phyloP scores from a whole-genome alignment of 2,113 vertebrate genomes.

The Theristicus caerulescens region DNA sequence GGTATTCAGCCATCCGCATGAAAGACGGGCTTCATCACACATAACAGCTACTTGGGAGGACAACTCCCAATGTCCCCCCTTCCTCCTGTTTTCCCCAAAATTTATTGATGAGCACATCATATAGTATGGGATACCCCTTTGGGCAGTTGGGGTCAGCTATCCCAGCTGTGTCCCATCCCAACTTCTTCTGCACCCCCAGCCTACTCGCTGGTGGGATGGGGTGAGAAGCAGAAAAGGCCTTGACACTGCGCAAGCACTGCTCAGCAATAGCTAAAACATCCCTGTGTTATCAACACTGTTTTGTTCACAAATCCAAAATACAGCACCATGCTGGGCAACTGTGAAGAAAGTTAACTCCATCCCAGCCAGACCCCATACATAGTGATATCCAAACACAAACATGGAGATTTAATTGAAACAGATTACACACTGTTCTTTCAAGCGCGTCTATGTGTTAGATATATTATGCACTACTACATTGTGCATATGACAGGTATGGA shows the following conservation, averaged over 20 bases:
- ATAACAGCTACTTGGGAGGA: accelerated
- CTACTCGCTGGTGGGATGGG: accelerated
- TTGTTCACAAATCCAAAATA: not conserved
- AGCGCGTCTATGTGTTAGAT: not conserved
- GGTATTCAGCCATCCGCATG: not conserved
- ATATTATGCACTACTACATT: not conserved
- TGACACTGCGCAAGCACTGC: accelerated
- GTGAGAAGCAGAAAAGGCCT: not conserved
- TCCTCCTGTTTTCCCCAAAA: not conserved
- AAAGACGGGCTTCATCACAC: accelerated
- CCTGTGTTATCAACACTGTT: not conserved
- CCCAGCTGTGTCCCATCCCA: not conserved
- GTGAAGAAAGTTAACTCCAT: not conserved
- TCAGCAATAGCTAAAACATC: not conserved
- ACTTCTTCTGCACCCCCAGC: not conserved
- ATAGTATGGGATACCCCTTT: not conserved
- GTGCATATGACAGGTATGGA: not conserved
- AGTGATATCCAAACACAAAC: not conserved
- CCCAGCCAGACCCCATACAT: accelerated
- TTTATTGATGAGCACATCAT: not conserved
- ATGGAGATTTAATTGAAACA: not conserved
- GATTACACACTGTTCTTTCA: not conserved
- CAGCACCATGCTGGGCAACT: not conserved
- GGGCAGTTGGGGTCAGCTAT: not conserved
- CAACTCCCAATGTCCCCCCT: accelerated